Evolutionary conservation across 2,888 invertebrate genomes (phyloP).

Genomic region (Eilema caniola): DNA sequence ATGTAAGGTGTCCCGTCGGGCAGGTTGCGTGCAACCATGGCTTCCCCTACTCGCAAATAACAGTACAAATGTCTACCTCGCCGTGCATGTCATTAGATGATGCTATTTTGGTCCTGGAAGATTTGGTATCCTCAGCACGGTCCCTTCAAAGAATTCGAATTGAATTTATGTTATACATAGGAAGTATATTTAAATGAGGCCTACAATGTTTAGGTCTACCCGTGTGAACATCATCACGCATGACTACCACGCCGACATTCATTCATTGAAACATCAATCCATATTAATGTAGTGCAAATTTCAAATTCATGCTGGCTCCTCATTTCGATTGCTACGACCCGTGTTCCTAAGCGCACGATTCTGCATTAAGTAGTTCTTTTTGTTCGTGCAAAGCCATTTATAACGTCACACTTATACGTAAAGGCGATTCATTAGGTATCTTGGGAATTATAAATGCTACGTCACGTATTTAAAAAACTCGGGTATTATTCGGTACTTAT

Average conservation of each 20-base stretch:
- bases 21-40: slow-evolving; percentile 30
- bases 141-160: slow-evolving; percentile 82
- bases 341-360: slow-evolving; percentile 84
- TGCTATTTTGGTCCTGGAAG: slow-evolving; percentile 77
- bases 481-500: slow-evolving; percentile 62
- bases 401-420: slow-evolving; percentile 76
- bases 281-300: slow-evolving; percentile 87
- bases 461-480: slow-evolving; percentile 61
- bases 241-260: slow-evolving; percentile 84
- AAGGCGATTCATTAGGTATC: slow-evolving; percentile 73
- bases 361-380: slow-evolving; percentile 84
- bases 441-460: slow-evolving; percentile 68
- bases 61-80: slow-evolving; percentile 66
- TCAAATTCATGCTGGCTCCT: slow-evolving; percentile 83
- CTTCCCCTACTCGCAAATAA: slow-evolving; percentile 59
- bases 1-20: background rate
- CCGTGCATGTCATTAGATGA: slow-evolving; percentile 77
- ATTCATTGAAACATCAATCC: slow-evolving; percentile 86
- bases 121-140: slow-evolving; percentile 82
- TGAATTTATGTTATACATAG: slow-evolving; percentile 85
- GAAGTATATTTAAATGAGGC: slow-evolving; percentile 86
- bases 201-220: slow-evolving; percentile 83
- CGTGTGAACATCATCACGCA: slow-evolving; percentile 86
- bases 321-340: slow-evolving; percentile 78
- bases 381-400: slow-evolving; percentile 78